Evolutionary conservation across 2,113 vertebrate genomes (phyloP).

Genomic region (Motacilla alba): DNA sequence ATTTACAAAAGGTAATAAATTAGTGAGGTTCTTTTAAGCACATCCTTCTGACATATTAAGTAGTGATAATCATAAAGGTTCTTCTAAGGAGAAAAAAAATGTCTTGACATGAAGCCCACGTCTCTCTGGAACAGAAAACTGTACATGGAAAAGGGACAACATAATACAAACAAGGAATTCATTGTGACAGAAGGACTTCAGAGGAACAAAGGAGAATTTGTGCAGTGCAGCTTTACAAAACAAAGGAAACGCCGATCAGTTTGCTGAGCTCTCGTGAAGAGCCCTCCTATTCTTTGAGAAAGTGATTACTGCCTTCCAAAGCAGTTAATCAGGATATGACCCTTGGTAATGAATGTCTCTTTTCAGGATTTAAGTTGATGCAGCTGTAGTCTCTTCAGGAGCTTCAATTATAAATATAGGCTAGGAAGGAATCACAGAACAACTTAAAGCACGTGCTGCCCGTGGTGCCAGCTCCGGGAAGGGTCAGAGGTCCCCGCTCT

Average conservation of each 20-base stretch:
- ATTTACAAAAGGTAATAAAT: conserved; percentile 31
- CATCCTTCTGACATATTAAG: background rate
- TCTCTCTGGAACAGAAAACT: background rate
- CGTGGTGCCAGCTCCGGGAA: background rate
- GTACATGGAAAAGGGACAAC: background rate
- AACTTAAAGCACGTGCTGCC: background rate
- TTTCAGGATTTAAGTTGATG: conserved; percentile 11
- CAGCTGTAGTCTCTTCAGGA: conserved; percentile 13
- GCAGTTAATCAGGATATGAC: conserved; percentile 38
- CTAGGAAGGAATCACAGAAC: background rate
- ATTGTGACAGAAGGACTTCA: background rate
- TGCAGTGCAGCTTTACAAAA: background rate
- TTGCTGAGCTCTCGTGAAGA: background rate
- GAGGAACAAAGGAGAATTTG: background rate
- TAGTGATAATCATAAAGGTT: background rate
- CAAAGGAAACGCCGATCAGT: background rate
- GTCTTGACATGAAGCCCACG: background rate
- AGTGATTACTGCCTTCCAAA: conserved; percentile 17
- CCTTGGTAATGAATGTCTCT: background rate
- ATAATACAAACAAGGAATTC: background rate
- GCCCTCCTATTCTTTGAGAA: background rate
- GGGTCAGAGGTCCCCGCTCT: conserved; percentile 93
- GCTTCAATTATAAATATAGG: background rate
- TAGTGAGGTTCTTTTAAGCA: conserved; percentile 10
- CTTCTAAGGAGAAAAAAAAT: background rate